Evolutionary conservation across 2,113 vertebrate genomes (phyloP).

Genomic region (Todiramphus chloris): DNA sequence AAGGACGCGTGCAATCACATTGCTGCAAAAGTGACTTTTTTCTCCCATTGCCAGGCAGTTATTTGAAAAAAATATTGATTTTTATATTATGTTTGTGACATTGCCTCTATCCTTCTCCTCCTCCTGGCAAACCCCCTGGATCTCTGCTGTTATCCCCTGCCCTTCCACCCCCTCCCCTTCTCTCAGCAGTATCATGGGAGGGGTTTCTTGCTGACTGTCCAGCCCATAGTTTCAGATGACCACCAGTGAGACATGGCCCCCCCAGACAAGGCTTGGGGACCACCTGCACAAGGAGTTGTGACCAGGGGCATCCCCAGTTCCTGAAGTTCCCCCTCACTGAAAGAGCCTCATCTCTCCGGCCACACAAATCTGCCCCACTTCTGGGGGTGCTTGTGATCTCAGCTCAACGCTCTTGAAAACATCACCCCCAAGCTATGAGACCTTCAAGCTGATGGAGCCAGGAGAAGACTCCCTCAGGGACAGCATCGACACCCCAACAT

Average conservation of each 20-base stretch:
- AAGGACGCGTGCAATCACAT: background rate
- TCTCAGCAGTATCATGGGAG: background rate
- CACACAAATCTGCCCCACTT: background rate
- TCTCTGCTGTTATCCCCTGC: background rate
- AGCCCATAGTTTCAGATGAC: background rate
- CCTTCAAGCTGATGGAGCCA: background rate
- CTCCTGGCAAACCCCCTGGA: background rate
- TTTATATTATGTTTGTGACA: background rate
- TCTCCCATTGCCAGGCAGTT: background rate
- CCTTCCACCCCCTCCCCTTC: background rate
- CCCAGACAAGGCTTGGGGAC: background rate
- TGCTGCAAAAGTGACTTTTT: background rate
- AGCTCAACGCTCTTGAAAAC: background rate
- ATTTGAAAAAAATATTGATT: background rate
- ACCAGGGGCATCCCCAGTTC: background rate
- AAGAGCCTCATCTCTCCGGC: background rate
- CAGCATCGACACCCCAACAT: rapidly evolving
- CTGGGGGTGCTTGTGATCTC: background rate
- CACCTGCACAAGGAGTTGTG: background rate
- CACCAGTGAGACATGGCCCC: too few relatives aligned
- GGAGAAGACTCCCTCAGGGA: background rate
- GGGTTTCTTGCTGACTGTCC: background rate
- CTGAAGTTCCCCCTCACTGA: background rate
- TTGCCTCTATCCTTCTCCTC: background rate
- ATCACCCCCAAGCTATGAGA: background rate